Conservation (phyloP, 2,113 vertebrate species). For the Perccottus glenii region DNA sequence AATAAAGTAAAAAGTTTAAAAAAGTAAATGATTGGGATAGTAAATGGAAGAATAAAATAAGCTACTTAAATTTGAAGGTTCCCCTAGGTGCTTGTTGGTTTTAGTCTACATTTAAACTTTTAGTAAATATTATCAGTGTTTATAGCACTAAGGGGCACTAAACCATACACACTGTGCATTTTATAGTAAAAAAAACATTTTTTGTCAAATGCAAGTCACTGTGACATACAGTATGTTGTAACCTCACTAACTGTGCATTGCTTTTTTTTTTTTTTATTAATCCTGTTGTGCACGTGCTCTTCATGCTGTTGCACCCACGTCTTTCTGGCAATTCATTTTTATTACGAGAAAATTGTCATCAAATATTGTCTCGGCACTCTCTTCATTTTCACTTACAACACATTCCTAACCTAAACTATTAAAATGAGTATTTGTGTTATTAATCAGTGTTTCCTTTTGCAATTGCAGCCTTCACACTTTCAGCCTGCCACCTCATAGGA, state of each 20-base stretch:
- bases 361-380: not conserved
- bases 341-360: not conserved
- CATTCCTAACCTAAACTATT: not conserved
- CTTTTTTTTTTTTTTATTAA: not conserved
- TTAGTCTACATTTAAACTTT: not conserved
- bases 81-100: not conserved
- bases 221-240: not conserved
- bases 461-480: slow-evolving; percentile 78
- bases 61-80: too few species aligned
- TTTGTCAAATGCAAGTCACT: not conserved
- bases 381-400: not conserved
- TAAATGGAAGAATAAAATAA: too few species aligned
- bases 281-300: not conserved
- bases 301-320: not conserved
- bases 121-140: not conserved
- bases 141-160: slow-evolving; percentile 2
- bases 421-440: not conserved
- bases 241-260: not conserved
- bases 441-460: not conserved
- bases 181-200: not conserved
- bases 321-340: not conserved
- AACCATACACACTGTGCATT: not conserved
- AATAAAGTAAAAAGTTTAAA: too few species aligned
- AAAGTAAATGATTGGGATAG: too few species aligned
- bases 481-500: slow-evolving; percentile 83